phyloP scores from a whole-genome alignment of 2,888 invertebrate genomes.

The Timema cristinae region DNA sequence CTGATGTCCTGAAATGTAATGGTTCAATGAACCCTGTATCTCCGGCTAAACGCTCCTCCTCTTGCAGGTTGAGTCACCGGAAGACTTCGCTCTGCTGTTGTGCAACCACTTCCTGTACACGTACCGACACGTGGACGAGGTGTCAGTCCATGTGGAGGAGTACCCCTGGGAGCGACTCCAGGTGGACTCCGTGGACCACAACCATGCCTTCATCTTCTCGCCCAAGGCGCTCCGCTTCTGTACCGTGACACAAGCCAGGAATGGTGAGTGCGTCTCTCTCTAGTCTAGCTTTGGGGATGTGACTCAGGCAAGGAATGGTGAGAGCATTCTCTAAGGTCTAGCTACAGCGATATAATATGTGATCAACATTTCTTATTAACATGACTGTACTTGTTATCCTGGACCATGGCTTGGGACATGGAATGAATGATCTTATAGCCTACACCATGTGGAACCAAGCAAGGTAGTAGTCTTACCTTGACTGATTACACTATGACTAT shows the following conservation, averaged over 20 bases:
- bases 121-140: constrained; percentile 70
- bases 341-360: no score
- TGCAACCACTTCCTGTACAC: constrained; percentile 69
- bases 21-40: no score
- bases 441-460: no score
- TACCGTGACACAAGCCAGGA: constrained; percentile 61
- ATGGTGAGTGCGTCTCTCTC: constrained; percentile 57
- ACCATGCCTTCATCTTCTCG: constrained; percentile 71
- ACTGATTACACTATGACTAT: no score
- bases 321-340: constrained; percentile 34
- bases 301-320: constrained; percentile 62
- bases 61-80: constrained; percentile 57
- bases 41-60: neutral
- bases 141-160: constrained; percentile 64
- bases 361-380: no score
- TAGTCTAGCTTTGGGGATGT: no score
- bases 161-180: constrained; percentile 71
- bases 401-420: no score
- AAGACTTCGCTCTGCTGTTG: constrained; percentile 70
- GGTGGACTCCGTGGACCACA: constrained; percentile 55
- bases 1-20: no score
- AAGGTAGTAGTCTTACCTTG: no score
- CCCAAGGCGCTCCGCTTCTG: constrained; percentile 65
- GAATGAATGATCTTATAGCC: no score
- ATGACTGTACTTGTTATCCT: no score